These are phyloP conservation scores for Samia ricini DNA, from an alignment of 1,140 invertebrate species.

Conservation along the genomic window DNA sequence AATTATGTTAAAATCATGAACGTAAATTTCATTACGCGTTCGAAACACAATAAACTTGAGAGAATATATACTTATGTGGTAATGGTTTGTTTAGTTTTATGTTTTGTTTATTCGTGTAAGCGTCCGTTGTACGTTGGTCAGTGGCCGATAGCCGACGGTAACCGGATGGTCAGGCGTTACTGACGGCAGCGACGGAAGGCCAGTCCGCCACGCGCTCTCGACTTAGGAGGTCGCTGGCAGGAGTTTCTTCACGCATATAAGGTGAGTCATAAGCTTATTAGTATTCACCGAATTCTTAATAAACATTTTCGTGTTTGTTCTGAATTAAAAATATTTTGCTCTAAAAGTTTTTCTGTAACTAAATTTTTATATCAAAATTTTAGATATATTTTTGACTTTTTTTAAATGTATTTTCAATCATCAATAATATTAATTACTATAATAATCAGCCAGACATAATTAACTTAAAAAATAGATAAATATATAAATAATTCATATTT, in stretches of 20 bases:
- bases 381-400: no score
- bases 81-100: background rate
- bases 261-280: background rate
- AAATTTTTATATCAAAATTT: no score
- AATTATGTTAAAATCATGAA: no score
- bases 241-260: background rate
- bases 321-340: background rate
- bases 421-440: no score
- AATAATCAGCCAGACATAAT: no score
- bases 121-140: background rate
- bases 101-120: background rate
- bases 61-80: background rate
- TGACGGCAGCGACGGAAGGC: slow-evolving; percentile 4
- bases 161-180: background rate
- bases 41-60: background rate
- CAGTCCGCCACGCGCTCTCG: slow-evolving; percentile 36
- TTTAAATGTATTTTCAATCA: no score
- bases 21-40: background rate
- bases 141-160: background rate
- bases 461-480: no score
- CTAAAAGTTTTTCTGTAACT: background rate
- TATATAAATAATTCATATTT: no score
- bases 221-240: slow-evolving; percentile 16
- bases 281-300: background rate
- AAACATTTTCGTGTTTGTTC: background rate